Evolutionary conservation across 2,113 vertebrate species (phyloP).

Genomic region (Leucosticte australis): DNA sequence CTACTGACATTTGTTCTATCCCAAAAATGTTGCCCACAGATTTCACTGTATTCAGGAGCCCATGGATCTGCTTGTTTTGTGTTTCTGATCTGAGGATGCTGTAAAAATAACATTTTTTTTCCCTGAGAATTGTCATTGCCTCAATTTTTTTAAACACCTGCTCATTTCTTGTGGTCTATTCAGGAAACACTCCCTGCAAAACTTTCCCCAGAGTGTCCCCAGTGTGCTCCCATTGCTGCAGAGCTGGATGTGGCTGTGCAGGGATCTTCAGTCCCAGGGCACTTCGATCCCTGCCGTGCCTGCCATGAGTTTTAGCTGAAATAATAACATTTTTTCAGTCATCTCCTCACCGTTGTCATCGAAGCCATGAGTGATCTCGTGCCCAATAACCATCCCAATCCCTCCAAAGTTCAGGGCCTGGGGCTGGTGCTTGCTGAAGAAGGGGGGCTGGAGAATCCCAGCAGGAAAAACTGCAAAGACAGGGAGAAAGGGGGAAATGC

Average conservation of each 20-base stretch:
- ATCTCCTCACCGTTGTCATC: slow-evolving; percentile 89
- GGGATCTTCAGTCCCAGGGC: not conserved
- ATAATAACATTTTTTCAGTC: not conserved
- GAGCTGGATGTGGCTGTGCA: not conserved
- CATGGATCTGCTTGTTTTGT: not conserved
- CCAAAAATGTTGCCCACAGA: not conserved
- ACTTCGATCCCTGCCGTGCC: not conserved
- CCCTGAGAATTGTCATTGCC: not conserved
- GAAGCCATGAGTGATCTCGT: slow-evolving; percentile 96
- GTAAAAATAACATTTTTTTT: not conserved
- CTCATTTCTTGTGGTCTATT: not conserved
- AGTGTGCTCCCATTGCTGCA: not conserved
- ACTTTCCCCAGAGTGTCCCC: not conserved
- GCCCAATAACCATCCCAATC: slow-evolving; percentile 97
- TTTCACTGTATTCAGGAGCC: not conserved
- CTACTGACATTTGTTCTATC: not conserved
- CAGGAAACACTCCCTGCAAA: not conserved
- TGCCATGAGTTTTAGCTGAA: not conserved
- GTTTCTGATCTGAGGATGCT: not conserved
- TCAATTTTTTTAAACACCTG: not conserved
- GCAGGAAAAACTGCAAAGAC: slow-evolving; percentile 90
- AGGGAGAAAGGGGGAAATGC: not conserved
- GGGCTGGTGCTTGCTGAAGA: slow-evolving; percentile 94
- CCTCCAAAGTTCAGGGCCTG: slow-evolving; percentile 95
- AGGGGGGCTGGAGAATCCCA: slow-evolving; percentile 95